Conservation (phyloP, 2,797 vertebrate species). For the Anguilla pacifica region DNA sequence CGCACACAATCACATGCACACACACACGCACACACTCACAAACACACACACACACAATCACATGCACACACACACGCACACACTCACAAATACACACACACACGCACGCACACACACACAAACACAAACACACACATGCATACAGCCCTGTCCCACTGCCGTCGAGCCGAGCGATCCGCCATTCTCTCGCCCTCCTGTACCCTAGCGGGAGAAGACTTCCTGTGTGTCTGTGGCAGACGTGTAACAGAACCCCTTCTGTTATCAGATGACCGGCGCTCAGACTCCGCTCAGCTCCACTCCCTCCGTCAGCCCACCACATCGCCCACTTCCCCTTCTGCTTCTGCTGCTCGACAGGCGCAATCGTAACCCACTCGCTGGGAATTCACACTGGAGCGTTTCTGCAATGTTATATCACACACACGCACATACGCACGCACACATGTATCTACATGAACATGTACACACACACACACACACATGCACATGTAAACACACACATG, state of each 20-base stretch:
- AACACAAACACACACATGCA: not conserved
- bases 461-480: not conserved
- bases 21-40: too few relatives aligned
- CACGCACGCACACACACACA: not conserved
- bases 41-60: too few relatives aligned
- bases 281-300: constrained; percentile 62
- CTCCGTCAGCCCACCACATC: constrained; percentile 60
- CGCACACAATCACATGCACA: too few relatives aligned
- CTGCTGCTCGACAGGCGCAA: constrained; percentile 66
- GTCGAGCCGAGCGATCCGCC: constrained; percentile 36
- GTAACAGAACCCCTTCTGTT: constrained; percentile 84
- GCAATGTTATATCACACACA: not conserved
- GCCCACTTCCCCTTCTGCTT: constrained; percentile 70
- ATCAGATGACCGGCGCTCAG: constrained; percentile 82
- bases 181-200: constrained; percentile 44
- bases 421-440: not conserved
- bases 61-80: not conserved
- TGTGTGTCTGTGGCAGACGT: constrained; percentile 72
- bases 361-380: constrained; percentile 1
- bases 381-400: not conserved
- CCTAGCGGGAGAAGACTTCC: constrained; percentile 71
- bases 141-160: not conserved
- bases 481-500: too few relatives aligned
- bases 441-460: not conserved
- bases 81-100: not conserved